A percentile compares a stretch with the other conserved stretches of the same genome.
Conservation (phyloP, 2,797 vertebrate genomes). For the Microcaecilia unicolor region DNA sequence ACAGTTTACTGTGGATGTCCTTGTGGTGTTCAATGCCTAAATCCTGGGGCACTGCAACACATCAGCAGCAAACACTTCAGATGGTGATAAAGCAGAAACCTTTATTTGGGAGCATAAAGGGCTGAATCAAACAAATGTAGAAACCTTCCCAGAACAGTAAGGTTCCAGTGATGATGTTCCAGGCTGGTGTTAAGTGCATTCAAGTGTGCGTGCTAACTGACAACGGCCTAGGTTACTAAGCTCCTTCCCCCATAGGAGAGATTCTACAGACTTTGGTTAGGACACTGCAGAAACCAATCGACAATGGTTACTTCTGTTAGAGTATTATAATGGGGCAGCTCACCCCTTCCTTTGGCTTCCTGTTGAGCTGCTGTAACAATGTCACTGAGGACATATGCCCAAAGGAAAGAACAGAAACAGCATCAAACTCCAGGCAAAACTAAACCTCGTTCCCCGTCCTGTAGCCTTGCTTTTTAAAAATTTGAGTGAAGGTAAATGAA, state of each 20-base stretch:
- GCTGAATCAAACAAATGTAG: too few relatives aligned
- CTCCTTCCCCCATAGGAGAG: neutral
- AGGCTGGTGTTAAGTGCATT: conserved; percentile 27
- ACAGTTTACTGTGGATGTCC: too few relatives aligned
- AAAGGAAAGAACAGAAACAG: neutral
- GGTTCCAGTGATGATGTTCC: too few relatives aligned
- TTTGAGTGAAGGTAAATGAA: too few relatives aligned
- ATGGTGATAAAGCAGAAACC: conserved; percentile 34
- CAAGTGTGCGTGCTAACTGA: conserved; percentile 40
- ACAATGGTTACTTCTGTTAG: neutral
- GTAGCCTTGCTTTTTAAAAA: too few relatives aligned
- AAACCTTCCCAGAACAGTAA: too few relatives aligned
- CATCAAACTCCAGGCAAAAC: neutral
- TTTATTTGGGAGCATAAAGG: too few relatives aligned
- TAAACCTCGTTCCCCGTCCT: neutral
- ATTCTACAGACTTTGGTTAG: conserved; percentile 1
- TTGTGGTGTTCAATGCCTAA: too few relatives aligned
- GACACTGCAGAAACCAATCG: neutral
- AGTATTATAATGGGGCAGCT: neutral
- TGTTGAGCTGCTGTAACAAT: conserved; percentile 1
- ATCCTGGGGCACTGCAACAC: too few relatives aligned
- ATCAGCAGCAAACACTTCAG: too few relatives aligned
- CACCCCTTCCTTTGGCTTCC: neutral
- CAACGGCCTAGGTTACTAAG: conserved; percentile 31
- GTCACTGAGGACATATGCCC: neutral